phyloP scores from a whole-genome alignment of 2,113 vertebrate species.

The Aphelocoma coerulescens region DNA sequence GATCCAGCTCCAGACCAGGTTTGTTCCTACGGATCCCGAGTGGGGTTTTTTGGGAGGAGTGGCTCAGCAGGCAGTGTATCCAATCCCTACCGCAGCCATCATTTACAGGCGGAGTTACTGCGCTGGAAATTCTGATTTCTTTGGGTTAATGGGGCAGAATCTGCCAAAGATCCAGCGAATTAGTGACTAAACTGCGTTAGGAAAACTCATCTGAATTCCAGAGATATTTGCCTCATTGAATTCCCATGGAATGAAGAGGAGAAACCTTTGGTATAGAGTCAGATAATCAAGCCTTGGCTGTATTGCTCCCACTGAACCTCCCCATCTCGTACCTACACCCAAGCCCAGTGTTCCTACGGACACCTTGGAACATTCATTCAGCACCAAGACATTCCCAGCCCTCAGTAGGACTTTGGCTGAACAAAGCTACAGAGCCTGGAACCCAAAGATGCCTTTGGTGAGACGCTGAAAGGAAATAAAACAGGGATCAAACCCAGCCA shows the following conservation, averaged over 20 bases:
- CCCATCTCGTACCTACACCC: background rate
- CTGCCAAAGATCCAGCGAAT: background rate
- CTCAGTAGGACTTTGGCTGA: background rate
- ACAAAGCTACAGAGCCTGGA: background rate
- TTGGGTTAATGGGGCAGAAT: background rate
- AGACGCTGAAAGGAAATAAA: background rate
- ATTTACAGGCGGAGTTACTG: background rate
- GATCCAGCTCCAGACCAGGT: background rate
- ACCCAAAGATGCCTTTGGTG: slow-evolving; percentile 48
- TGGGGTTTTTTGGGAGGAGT: background rate
- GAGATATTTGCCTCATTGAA: background rate
- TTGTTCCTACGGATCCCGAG: background rate
- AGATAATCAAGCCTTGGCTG: slow-evolving; percentile 14
- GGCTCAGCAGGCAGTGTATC: background rate
- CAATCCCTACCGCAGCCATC: background rate
- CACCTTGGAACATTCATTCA: slow-evolving; percentile 11
- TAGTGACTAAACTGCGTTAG: background rate
- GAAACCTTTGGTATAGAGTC: slow-evolving; percentile 46
- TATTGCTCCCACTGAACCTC: background rate
- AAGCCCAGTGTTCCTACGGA: background rate
- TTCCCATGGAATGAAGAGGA: background rate
- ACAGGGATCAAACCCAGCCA: background rate
- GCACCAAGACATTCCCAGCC: background rate
- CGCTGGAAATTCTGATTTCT: background rate
- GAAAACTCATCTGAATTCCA: background rate